phyloP scores from a whole-genome alignment of 2,113 vertebrate genomes.

The Brachyhypopomus gauderio region DNA sequence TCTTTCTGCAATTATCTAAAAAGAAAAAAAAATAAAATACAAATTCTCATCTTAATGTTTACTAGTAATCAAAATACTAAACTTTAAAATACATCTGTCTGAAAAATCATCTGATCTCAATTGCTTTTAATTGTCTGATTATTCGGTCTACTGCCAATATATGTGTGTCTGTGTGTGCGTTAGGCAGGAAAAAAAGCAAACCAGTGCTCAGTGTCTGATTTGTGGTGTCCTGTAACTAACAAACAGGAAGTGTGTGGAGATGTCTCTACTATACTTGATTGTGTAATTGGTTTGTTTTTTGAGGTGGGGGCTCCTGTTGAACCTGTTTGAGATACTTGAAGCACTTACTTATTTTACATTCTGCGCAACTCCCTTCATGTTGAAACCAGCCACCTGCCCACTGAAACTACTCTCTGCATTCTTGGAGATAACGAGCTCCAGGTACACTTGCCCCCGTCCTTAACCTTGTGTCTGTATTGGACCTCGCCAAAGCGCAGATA shows the following conservation, averaged over 20 bases:
- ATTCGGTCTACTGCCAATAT: background rate
- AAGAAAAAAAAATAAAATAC: no score
- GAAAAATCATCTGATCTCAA: no score
- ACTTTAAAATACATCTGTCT: no score
- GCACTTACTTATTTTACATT: background rate
- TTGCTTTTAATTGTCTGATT: background rate
- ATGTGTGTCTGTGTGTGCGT: background rate
- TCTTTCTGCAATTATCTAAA: no score
- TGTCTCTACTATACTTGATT: background rate
- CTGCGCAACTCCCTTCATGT: background rate
- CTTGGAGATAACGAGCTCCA: background rate
- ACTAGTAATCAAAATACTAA: no score
- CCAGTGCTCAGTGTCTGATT: no score
- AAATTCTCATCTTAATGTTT: no score
- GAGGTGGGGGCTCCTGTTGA: background rate
- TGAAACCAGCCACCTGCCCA: background rate
- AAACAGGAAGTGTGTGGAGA: no score
- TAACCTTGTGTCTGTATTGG: background rate
- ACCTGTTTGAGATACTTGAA: background rate
- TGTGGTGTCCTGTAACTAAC: no score
- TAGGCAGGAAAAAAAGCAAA: background rate
- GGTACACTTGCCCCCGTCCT: background rate
- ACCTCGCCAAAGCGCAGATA: background rate
- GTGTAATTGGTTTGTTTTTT: background rate
- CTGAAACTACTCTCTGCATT: background rate